Percentiles rank a stretch among this genome's conserved stretches.
phyloP scores from a whole-genome alignment of 2,113 vertebrate species.

The Silurus asotus region DNA sequence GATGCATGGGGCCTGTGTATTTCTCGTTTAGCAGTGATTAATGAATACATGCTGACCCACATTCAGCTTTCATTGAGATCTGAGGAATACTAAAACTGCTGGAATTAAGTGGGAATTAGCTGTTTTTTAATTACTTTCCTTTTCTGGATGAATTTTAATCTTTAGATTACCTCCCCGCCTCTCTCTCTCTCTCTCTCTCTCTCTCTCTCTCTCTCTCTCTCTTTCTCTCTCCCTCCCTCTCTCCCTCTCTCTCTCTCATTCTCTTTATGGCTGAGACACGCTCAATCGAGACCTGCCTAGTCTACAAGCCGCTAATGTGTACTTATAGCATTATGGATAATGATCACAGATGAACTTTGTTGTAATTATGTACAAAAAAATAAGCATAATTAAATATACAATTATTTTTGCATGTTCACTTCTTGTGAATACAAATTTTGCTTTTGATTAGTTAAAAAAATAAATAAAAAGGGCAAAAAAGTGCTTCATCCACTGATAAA shows the following conservation, averaged over 20 bases:
- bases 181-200: neutral
- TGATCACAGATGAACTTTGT: neutral
- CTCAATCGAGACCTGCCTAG: neutral
- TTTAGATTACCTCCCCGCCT: neutral
- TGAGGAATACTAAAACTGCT: neutral
- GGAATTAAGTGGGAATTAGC: neutral
- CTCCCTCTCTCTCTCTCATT: neutral
- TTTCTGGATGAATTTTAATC: neutral
- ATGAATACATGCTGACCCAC: conserved; percentile 9
- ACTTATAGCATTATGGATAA: neutral
- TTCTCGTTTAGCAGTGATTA: neutral
- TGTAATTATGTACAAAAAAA: neutral
- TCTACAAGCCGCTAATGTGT: neutral
- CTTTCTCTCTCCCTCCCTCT: neutral
- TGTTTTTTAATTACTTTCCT: neutral
- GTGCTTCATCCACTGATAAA: too few relatives aligned
- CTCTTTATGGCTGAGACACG: neutral
- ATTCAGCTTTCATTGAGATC: neutral
- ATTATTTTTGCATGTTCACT: neutral
- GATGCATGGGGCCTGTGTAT: neutral
- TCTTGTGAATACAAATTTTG: neutral
- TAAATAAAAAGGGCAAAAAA: too few relatives aligned
- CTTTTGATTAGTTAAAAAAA: neutral
- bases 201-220: neutral
- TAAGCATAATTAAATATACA: neutral